Percentiles rank a stretch among this genome's conserved stretches.
Evolutionary conservation across 2,113 vertebrate species (phyloP).

Genomic region (Cricetomys ansorgei): DNA sequence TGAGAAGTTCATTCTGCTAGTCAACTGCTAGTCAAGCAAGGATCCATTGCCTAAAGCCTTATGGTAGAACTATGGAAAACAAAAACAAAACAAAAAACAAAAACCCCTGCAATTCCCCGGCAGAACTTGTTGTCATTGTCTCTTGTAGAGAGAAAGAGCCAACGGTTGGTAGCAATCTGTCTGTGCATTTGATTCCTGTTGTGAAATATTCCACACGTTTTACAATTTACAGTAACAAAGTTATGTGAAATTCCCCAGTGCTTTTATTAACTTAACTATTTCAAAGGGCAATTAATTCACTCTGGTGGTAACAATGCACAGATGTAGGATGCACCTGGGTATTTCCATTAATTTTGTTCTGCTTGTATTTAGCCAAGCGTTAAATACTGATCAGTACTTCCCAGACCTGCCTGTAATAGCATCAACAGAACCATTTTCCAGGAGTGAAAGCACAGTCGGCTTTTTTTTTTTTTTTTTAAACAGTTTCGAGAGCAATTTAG

Average conservation of each 20-base stretch:
- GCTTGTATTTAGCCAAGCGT: neutral
- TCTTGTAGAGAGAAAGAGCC: neutral
- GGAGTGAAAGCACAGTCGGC: neutral
- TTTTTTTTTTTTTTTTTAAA: too few species aligned
- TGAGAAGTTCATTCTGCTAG: slow-evolving; percentile 77
- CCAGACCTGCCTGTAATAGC: neutral
- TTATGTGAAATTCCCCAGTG: neutral
- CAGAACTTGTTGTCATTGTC: neutral
- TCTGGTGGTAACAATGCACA: neutral
- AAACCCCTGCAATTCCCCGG: neutral
- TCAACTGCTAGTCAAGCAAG: slow-evolving; percentile 31
- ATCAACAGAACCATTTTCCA: neutral
- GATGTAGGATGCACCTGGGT: neutral
- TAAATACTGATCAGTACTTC: neutral
- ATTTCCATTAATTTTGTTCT: slow-evolving; percentile 3
- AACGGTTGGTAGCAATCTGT: neutral
- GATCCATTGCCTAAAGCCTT: neutral
- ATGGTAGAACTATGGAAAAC: neutral
- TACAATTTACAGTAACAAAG: neutral
- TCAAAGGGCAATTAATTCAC: neutral
- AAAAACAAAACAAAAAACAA: neutral
- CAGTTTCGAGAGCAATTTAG: neutral
- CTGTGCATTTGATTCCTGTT: neutral
- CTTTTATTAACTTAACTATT: neutral
- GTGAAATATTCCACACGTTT: slow-evolving; percentile 35